Evolutionary conservation across 37 sponge, comb jelly and placozoan species (phyloP), one percentile per base, ranked within the genome.

Genomic region (Ephydatia muelleri): DNA sequence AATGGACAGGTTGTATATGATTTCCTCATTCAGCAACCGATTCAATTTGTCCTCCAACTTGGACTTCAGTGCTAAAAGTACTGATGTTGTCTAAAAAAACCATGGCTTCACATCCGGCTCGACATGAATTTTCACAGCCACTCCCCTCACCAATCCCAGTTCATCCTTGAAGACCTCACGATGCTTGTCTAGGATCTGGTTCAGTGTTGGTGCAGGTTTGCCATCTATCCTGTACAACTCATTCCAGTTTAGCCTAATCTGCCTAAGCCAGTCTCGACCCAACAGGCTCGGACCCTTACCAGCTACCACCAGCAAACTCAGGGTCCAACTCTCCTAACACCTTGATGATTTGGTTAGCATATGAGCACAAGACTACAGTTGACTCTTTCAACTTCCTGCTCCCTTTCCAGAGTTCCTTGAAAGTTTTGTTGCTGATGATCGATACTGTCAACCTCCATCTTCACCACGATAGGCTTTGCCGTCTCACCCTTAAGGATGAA

Each of bases 141-240:
- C 27, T 30, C 66, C 65, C 65, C 13, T 75, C 29, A 83, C 34
- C 26, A 25, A 31, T 25, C 84, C 84, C 23, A 75, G 67, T 47
- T 49, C 83, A 75, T 82, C 83, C 25, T 34, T 29, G 43, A 82
- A 82, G 28, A 82, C 73, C 12, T 73, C 72, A 34, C 29, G 49
- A 30, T 73, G 73, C 35, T 35, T 57, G 12, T 57, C 19, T 57
- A 57, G 57, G 57, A 57, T 57, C 57, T 57, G 57, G 57, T 57
- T 57, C 57, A 16, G 57, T 33, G 72, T 34, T 34, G 30, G 57
- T 38, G 32, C 26, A 33, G 35, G 26, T 36, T 38, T 26, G 35
- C 76, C 37, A 37, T 37, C 47, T 36, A 26, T 26, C 37, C 32
- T 37, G 57, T 57, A 57, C 35, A 75, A 19, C 26, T 75, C 76